Base-by-base conservation (phyloP, 2,113 vertebrate species). In the Hylia prasina region DNA sequence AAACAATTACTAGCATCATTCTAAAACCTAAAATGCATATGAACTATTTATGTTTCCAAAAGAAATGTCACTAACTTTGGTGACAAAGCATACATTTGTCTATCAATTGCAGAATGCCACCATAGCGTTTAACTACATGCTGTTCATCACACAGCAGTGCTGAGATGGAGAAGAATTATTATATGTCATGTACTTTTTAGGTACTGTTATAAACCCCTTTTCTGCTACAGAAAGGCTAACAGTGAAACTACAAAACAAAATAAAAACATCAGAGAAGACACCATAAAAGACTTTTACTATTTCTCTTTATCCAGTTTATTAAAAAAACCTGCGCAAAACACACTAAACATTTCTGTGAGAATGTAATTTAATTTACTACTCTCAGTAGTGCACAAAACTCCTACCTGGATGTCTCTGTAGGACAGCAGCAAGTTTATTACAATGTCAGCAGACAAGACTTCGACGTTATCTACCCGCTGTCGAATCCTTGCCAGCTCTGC, bases 361-460 rank as follows among this genome's bases (percentile, higher is more conserved):
- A 91, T 7, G 4, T 22, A 27, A 35, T 57, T 60, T 45, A 16
- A 45, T 72, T 77, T 35, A 56, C 7, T 48, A 3, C 22, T 9
- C 12, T 4, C 42, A 57, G 37, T 21, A 50, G 45, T 58, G 30
- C 50, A 90, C 7, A 14, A 35, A 48, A 58, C 58, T 84, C 96
- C 78, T 97, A 99, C 99, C 99, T 99, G 99, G 88, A 99, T 99
- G 95, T 99, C 99, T 96, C 99, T 98, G 98, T 99, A 99, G 20
- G 99, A 99, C 96, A 99, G 98, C 80, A 99, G 98, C 85, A 99
- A 97, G 94, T 99, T 99, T 97, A 99, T 99, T 80, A 99, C 98
- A 56, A 99, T 99, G 93, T 99, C 99, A n/a, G 99, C 98, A 31
- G 99, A 99, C 90, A 99, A 97, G 94, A 99, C 98, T 97, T 99